Conservation (phyloP, 1,140 invertebrate genomes). For the Araneus ventricosus region DNA sequence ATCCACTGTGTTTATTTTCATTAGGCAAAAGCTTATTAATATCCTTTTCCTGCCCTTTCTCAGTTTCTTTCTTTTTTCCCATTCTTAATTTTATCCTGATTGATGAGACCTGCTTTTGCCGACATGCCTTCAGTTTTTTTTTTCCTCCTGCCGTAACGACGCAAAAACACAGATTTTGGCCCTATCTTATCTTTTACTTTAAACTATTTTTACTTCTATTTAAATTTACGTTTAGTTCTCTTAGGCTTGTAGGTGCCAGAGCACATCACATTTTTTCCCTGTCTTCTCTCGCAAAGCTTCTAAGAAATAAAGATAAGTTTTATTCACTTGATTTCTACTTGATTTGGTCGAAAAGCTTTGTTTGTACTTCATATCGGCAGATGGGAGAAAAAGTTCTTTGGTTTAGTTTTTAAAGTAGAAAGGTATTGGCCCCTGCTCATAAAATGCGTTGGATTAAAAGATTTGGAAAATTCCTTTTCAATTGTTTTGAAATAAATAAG, state of each 20-base stretch:
- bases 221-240: conserved; percentile 2
- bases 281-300: background rate
- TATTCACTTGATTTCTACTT: background rate
- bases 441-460: too few relatives aligned
- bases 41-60: background rate
- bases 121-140: background rate
- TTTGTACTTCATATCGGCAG: background rate
- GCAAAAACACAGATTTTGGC: conserved; percentile 21
- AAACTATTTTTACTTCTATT: background rate
- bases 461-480: too few relatives aligned
- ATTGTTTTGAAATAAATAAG: too few relatives aligned
- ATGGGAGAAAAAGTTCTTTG: background rate
- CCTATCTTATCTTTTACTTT: background rate
- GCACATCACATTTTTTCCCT: background rate
- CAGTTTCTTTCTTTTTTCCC: background rate
- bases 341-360: conserved; percentile 23
- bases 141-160: background rate
- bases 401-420: too few relatives aligned
- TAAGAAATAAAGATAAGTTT: background rate
- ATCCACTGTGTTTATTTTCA: conserved; percentile 51
- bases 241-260: background rate
- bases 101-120: background rate
- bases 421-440: too few relatives aligned
- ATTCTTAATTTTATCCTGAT: conserved; percentile 17
- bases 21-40: conserved; percentile 35